A percentile compares a stretch with the other conserved stretches of the same genome.
Evolutionary conservation across 2,797 vertebrate species (phyloP).

Genomic region (Anomalospiza imberbis): DNA sequence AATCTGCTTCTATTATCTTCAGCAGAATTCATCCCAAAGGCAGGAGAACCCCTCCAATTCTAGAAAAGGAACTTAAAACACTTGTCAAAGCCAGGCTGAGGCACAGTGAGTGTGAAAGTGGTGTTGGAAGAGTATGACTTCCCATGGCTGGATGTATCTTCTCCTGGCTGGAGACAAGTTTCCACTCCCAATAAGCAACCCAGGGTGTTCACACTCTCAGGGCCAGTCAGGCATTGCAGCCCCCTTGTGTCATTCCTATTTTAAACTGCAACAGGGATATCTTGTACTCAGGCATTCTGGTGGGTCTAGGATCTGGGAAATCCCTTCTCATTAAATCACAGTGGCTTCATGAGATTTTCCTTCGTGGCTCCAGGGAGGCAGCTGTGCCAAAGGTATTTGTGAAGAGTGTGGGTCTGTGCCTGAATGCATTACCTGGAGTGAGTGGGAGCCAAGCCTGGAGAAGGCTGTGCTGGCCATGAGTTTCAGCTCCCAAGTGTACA

Average conservation of each 20-base stretch:
- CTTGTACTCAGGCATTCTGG: neutral
- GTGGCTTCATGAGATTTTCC: neutral
- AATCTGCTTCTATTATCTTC: neutral
- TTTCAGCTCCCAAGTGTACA: neutral
- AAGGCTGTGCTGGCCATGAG: neutral
- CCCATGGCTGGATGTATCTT: neutral
- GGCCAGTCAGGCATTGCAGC: neutral
- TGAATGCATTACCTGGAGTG: neutral
- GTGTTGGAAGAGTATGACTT: neutral
- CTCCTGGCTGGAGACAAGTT: neutral
- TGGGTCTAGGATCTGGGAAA: neutral
- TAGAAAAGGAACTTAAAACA: neutral
- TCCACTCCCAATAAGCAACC: neutral
- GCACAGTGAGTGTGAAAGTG: neutral
- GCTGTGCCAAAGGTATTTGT: neutral
- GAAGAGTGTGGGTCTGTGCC: rapidly evolving
- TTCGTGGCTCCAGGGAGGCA: rapidly evolving
- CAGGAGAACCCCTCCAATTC: neutral
- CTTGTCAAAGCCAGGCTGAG: neutral
- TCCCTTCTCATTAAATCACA: neutral
- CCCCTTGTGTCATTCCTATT: neutral
- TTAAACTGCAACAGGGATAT: neutral
- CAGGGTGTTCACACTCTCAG: neutral
- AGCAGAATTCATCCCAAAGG: neutral
- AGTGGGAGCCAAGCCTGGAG: neutral